A percentile compares a stretch with the other conserved stretches of the same genome.
These are phyloP conservation scores for Limonius californicus DNA, from an alignment of 1,140 invertebrate species.

Conservation along the genomic window DNA sequence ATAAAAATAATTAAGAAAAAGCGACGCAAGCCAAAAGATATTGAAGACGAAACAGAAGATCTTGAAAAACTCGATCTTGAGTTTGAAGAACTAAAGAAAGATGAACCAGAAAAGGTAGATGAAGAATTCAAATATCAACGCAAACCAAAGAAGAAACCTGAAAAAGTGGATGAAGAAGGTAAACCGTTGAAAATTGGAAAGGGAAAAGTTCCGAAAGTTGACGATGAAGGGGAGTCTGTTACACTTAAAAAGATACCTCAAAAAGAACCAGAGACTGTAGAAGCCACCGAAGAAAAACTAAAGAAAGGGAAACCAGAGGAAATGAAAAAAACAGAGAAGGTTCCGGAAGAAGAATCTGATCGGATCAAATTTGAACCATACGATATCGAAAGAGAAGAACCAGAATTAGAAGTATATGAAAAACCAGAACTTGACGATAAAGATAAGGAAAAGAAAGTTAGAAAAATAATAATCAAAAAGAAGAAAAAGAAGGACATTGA, in stretches of 20 bases:
- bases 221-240: slow-evolving; percentile 47
- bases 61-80: slow-evolving; percentile 66
- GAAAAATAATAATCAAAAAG: slow-evolving; percentile 3
- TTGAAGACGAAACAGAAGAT: slow-evolving; percentile 68
- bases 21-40: slow-evolving; percentile 47
- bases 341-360: slow-evolving; percentile 34
- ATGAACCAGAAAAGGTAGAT: slow-evolving; percentile 39
- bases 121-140: slow-evolving; percentile 29
- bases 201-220: slow-evolving; percentile 47
- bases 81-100: slow-evolving; percentile 50
- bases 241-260: slow-evolving; percentile 47
- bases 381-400: slow-evolving; percentile 38
- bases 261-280: slow-evolving; percentile 45
- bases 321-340: slow-evolving; percentile 29
- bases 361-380: slow-evolving; percentile 42
- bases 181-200: slow-evolving; percentile 3
- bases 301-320: slow-evolving; percentile 30
- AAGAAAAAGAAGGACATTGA: background rate
- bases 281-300: slow-evolving; percentile 42
- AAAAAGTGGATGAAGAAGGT: slow-evolving; percentile 12
- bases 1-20: slow-evolving; percentile 57
- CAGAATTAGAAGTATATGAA: slow-evolving; percentile 40
- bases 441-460: slow-evolving; percentile 57
- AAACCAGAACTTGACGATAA: slow-evolving; percentile 48
- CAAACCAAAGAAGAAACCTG: slow-evolving; percentile 24